Evolutionary conservation across 1,140 invertebrate genomes (phyloP).

Genomic region (Chlorops oryzae): DNA sequence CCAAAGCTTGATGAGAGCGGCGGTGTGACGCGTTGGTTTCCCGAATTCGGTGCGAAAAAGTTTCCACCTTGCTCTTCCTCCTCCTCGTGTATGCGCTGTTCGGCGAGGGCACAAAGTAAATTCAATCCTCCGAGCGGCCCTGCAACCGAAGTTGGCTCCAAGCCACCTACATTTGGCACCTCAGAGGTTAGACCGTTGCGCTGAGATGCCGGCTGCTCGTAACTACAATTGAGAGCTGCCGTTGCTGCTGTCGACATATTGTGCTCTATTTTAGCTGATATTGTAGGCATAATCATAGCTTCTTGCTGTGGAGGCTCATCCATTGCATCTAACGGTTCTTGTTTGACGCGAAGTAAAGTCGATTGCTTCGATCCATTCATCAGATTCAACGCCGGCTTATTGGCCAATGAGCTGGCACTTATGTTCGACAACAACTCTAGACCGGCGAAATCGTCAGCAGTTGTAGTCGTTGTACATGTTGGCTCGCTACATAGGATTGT

Average conservation of each 20-base stretch:
- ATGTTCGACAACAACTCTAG: conserved; percentile 70
- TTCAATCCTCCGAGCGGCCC: conserved; percentile 65
- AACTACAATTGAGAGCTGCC: too few species aligned
- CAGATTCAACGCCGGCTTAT: conserved; percentile 16
- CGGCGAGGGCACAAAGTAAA: conserved; percentile 75
- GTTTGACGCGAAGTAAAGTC: conserved; percentile 36
- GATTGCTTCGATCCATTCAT: conserved; percentile 7
- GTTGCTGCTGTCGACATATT: too few species aligned
- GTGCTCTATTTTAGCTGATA: too few species aligned
- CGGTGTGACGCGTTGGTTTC: not conserved
- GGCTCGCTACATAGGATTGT: too few species aligned
- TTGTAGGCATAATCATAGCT: too few species aligned
- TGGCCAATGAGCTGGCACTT: conserved; percentile 69
- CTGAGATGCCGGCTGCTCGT: too few species aligned
- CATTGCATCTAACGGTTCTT: conserved; percentile 36
- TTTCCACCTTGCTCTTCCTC: conserved; percentile 44
- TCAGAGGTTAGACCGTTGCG: too few species aligned
- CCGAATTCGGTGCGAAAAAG: not conserved
- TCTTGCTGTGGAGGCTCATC: too few species aligned
- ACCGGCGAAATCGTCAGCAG: conserved; percentile 64
- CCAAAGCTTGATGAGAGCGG: not conserved
- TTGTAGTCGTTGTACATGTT: conserved; percentile 12
- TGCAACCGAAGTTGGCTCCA: not conserved
- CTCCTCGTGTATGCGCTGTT: conserved; percentile 76
- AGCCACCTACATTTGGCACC: too few species aligned